phyloP scores from a whole-genome alignment of 2,113 vertebrate species.

The Hylia prasina region DNA sequence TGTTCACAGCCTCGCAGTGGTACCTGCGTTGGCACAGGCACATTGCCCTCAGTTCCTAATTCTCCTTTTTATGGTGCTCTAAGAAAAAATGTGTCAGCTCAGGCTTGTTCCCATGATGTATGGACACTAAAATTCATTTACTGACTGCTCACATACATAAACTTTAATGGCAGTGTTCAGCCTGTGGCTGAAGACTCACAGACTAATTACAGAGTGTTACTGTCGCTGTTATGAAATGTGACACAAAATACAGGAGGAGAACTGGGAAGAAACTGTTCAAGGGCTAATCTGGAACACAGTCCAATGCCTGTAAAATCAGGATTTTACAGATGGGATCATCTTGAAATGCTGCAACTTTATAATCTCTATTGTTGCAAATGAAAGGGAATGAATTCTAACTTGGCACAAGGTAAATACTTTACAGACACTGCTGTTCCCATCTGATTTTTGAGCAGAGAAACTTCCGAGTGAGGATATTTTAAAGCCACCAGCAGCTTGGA shows the following conservation, averaged over 20 bases:
- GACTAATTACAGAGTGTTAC: background rate
- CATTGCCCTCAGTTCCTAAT: accelerated
- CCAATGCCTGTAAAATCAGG: background rate
- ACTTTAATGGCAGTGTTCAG: background rate
- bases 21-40: background rate
- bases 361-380: background rate
- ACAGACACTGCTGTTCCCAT: background rate
- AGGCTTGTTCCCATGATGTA: background rate
- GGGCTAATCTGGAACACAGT: background rate
- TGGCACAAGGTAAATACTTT: background rate
- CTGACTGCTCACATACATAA: background rate
- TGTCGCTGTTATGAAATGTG: background rate
- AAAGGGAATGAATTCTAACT: background rate
- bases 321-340: background rate
- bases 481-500: background rate
- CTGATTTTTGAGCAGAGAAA: background rate
- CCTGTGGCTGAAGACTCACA: background rate
- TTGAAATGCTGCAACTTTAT: background rate
- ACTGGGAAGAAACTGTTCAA: background rate
- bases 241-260: background rate
- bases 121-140: background rate
- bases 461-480: background rate
- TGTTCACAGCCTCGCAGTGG: accelerated
- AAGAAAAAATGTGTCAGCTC: background rate
- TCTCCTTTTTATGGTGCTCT: background rate